A percentile compares a stretch with the other conserved stretches of the same genome.
phyloP scores from a whole-genome alignment of 2,888 invertebrate genomes.

The Epicampocera succincta region DNA sequence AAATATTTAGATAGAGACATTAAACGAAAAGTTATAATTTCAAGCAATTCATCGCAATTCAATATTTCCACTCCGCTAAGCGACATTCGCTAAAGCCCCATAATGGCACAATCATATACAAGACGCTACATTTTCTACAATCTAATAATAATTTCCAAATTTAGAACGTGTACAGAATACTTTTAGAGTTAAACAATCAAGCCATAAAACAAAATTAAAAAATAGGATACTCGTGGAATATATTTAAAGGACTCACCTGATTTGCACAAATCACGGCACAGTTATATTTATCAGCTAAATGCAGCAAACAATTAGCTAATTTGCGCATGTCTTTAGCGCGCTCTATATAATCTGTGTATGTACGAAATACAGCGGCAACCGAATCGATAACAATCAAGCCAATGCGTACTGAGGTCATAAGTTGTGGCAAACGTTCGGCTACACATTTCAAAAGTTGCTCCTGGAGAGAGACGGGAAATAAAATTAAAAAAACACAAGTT shows the following conservation, averaged over 20 bases:
- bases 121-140: no score
- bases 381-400: slow-evolving; percentile 88
- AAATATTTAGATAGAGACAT: no score
- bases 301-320: slow-evolving; percentile 84
- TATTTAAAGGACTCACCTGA: slow-evolving; percentile 83
- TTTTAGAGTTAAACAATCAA: no score
- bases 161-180: no score
- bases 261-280: slow-evolving; percentile 87
- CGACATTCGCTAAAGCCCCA: no score
- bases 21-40: no score
- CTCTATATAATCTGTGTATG: slow-evolving; percentile 81
- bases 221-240: background rate
- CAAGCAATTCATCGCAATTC: no score
- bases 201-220: no score
- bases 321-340: slow-evolving; percentile 84
- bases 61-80: no score
- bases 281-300: slow-evolving; percentile 83
- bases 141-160: no score
- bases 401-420: slow-evolving; percentile 83
- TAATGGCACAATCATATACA: no score
- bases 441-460: slow-evolving; percentile 84
- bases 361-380: slow-evolving; percentile 87
- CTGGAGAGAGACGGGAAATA: slow-evolving; percentile 76
- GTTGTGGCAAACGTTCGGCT: slow-evolving; percentile 82
- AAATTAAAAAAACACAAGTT: no score